Evolutionary conservation across 2,797 vertebrate genomes (phyloP), one percentile per base, ranked within the genome.

Genomic region (Aselliscus stoliczkanus): DNA sequence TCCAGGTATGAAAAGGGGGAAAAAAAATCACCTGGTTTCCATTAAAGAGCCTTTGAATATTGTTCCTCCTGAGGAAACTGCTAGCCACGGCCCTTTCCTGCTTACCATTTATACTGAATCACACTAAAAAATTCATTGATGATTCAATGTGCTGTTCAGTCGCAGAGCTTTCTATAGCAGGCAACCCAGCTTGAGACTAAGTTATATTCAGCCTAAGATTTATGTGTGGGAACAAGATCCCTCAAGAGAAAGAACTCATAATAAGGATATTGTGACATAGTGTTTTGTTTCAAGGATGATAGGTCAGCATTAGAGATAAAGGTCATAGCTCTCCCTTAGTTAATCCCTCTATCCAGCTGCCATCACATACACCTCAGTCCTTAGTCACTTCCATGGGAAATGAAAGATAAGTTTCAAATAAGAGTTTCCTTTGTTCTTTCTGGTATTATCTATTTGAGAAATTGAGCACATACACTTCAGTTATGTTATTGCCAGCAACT

Each of bases 1-100:
- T 91, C 34, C 54, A 87, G 80, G 29, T 72, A n/a, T 52, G n/a
- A 88, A 90, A 90, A 92, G 34, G 58, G 58, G 12, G 21, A 21
- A 72, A 75, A 70, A 31, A 88, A 42, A 42, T 56, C 75, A 76
- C 62, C 77, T 91, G 31, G 20, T 87, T 93, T 95, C 73, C 72
- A 92, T 97, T 88, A 95, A 95, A 96, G 87, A 27, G 44, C 5
- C 84, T 95, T 97, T 97, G 88, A 90, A 88, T 92, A 52, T 69
- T 85, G n/a, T 79, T 92, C 75, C 83, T 81, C 87, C 85, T 65
- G 80, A 88, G 93, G 90, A 93, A 62, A 44, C 80, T 85, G 58
- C 72, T 54, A 87, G 87, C 87, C 81, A 23, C 58, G 79, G 23
- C 84, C 54, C 52, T 97, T 97, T 96, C 81, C 93, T 86, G 69